Conservation (phyloP, 2,113 vertebrate species). For the Paramormyrops kingsleyae region DNA sequence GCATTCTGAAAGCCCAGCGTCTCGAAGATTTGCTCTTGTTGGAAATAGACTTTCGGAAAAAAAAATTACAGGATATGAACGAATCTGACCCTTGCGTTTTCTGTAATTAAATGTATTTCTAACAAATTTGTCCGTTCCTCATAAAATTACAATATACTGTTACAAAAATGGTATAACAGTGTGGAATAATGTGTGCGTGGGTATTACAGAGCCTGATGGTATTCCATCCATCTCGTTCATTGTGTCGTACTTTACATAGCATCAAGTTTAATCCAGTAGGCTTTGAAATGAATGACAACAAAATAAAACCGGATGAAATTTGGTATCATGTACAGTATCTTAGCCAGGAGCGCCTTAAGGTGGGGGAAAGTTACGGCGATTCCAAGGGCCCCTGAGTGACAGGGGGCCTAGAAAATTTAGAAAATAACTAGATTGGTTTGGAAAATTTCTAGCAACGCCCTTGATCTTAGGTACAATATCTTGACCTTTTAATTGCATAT, state of each 20-base stretch:
- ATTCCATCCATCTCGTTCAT: neutral
- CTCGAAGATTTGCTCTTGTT: neutral
- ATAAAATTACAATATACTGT: neutral
- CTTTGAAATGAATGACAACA: neutral
- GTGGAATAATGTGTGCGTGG: neutral
- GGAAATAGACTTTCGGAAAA: neutral
- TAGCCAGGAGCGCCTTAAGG: too few species aligned
- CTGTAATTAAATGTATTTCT: neutral
- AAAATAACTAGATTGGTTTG: too few species aligned
- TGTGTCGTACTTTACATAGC: neutral
- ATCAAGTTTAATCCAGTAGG: neutral
- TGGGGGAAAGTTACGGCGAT: too few species aligned
- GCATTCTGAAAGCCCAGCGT: neutral
- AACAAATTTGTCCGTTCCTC: neutral
- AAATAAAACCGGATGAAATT: neutral
- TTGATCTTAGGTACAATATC: neutral
- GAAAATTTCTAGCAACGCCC: too few species aligned
- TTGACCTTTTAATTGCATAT: neutral
- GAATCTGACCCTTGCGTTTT: neutral
- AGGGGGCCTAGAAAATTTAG: too few species aligned
- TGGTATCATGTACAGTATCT: neutral
- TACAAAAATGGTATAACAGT: neutral
- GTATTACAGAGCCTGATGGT: neutral
- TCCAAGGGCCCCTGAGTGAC: too few species aligned
- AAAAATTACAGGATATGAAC: neutral